phyloP scores from a whole-genome alignment of 2,113 vertebrate species.

The Ia io region DNA sequence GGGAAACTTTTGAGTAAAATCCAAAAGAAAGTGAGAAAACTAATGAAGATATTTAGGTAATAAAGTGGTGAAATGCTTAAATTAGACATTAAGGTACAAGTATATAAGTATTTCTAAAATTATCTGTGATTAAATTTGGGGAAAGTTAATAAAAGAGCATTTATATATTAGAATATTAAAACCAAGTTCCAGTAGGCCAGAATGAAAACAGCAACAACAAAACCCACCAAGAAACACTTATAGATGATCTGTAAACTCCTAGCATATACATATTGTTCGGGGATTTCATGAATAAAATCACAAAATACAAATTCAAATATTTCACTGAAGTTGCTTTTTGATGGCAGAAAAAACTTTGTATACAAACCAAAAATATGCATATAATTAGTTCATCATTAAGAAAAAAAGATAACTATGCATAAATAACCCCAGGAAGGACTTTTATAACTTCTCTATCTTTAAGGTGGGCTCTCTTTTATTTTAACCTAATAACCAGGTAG shows the following conservation, averaged over 20 bases:
- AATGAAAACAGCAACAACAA: not conserved
- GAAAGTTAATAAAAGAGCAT: not conserved
- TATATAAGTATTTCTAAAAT: not conserved
- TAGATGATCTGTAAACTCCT: not conserved
- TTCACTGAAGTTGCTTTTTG: not conserved
- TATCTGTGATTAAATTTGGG: not conserved
- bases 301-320: slow-evolving; percentile 5
- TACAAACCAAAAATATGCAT: not conserved
- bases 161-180: not conserved
- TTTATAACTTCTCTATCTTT: not conserved
- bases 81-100: not conserved
- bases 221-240: not conserved
- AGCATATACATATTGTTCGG: not conserved
- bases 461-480: not conserved
- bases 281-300: not conserved
- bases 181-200: not conserved
- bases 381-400: not conserved
- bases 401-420: not conserved
- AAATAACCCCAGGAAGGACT: not conserved
- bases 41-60: not conserved
- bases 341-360: not conserved
- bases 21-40: not conserved
- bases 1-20: not conserved
- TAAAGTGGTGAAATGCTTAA: not conserved
- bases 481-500: slow-evolving; percentile 10